Evolutionary conservation across 2,888 invertebrate genomes (phyloP), one percentile per base, ranked within the genome.

Genomic region (Brachyptera risi): DNA sequence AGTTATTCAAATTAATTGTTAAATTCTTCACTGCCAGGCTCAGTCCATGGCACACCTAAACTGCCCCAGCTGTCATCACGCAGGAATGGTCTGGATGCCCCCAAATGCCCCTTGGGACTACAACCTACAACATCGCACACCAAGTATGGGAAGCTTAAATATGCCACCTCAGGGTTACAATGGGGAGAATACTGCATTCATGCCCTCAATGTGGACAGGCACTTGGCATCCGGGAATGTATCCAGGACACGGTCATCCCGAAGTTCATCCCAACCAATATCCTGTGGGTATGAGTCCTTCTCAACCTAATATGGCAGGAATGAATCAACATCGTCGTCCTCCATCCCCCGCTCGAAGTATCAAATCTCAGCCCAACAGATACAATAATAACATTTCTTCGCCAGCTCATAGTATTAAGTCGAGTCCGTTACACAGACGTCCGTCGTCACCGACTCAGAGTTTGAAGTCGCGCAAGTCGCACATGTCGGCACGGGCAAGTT

Each of bases 31-130:
- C n/a, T n/a, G n/a, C 56, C 69, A 87, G 86, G 83, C 86, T 0
- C 87, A 87, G 68, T 87, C 87, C 0, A 80, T 86, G 80, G 86
- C 86, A 0, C 86, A 87, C 56, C 70, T 88, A 5, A 83, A 83
- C 69, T 84, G 83, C 66, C 79, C 80, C 26, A 78, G 79, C 50
- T 83, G 83, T 65, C 65, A 69, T 37, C 68, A 68, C 50, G 78
- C 75, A 67, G 76, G 73, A 63, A 66, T 63, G 68, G 59, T 66
- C 54, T 67, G 67, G 66, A 65, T 63, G 61, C 67, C 47, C 51
- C 65, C 42, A 60, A 60, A 37, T 59, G 63, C 27, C 1, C 63
- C 50, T 11, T 19, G 49, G 66, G 58, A 62, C 44, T 56, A 59
- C 51, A 31, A 37, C n/a, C 27, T 54, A 5, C 63, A 56, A 35